Percentiles rank a stretch among this genome's conserved stretches.
Conservation (phyloP, 2,113 vertebrate species). For the Chascanopsetta lugubris region DNA sequence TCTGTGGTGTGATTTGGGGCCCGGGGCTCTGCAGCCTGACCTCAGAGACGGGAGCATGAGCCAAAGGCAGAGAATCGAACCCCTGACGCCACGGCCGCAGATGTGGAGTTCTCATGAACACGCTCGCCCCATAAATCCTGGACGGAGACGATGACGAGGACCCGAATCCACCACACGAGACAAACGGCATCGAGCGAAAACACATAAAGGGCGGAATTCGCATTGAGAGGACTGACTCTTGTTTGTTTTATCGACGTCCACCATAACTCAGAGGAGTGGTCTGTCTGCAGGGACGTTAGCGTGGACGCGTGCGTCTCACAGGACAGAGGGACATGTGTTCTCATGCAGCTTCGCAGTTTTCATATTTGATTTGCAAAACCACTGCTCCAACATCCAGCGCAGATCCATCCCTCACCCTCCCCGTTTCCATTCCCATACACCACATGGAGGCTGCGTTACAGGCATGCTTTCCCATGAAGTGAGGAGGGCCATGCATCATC, state of each 20-base stretch:
- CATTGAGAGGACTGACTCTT: background rate
- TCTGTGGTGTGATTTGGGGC: constrained; percentile 54
- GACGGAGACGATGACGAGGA: constrained; percentile 19
- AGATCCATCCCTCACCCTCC: background rate
- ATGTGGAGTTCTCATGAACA: constrained; percentile 43
- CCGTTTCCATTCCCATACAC: constrained; percentile 31
- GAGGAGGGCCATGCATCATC: background rate
- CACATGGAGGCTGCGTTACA: constrained; percentile 29
- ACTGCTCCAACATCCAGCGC: background rate
- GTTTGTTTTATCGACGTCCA: background rate
- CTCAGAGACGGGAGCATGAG: constrained; percentile 61
- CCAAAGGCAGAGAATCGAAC: constrained; percentile 60
- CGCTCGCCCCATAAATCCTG: constrained; percentile 47
- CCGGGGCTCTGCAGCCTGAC: constrained; percentile 48
- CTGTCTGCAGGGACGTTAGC: constrained; percentile 4
- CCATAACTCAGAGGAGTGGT: background rate
- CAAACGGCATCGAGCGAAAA: background rate
- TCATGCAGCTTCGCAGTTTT: constrained; percentile 9
- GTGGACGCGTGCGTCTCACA: background rate
- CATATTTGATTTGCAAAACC: constrained; percentile 28
- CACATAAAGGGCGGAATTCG: constrained; percentile 12
- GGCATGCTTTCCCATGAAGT: constrained; percentile 10
- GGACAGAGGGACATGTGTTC: constrained; percentile 16
- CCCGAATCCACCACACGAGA: constrained; percentile 1
- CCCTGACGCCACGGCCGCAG: constrained; percentile 42